These are phyloP conservation scores for Pterocles gutturalis DNA, from an alignment of 2,113 vertebrate genomes.

Conservation along the genomic window DNA sequence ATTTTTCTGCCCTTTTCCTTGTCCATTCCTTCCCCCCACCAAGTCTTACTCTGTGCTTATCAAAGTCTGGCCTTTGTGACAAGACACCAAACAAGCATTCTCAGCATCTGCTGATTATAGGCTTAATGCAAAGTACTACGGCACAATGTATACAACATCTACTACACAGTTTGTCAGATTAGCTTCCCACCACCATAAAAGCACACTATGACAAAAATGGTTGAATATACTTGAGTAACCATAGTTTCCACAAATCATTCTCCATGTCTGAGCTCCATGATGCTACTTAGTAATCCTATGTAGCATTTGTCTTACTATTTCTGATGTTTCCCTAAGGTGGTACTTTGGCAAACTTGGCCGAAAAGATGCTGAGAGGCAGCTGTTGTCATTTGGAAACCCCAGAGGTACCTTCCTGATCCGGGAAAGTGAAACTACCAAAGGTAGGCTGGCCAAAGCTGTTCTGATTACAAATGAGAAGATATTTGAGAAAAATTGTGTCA, in stretches of 20 bases:
- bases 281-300: background rate
- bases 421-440: conserved; percentile 98
- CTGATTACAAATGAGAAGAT: background rate
- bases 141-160: background rate
- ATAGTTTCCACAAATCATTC: background rate
- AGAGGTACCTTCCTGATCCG: conserved; percentile 95
- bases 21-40: background rate
- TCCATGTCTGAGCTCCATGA: background rate
- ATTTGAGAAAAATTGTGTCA: background rate
- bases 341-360: conserved; percentile 98
- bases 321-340: conserved; percentile 81
- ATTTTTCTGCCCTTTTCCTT: background rate
- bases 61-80: background rate
- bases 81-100: background rate
- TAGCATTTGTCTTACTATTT: background rate
- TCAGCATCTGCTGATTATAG: background rate
- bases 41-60: background rate
- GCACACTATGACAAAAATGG: background rate
- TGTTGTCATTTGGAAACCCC: conserved; percentile 91
- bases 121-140: background rate
- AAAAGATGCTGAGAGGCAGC: conserved; percentile 96
- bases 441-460: conserved; percentile 69
- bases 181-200: background rate
- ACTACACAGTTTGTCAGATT: fast-evolving
- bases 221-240: background rate